Evolutionary conservation across 2,113 vertebrate species (phyloP), one percentile per base, ranked within the genome.

Genomic region (Ictidomys tridecemlineatus): DNA sequence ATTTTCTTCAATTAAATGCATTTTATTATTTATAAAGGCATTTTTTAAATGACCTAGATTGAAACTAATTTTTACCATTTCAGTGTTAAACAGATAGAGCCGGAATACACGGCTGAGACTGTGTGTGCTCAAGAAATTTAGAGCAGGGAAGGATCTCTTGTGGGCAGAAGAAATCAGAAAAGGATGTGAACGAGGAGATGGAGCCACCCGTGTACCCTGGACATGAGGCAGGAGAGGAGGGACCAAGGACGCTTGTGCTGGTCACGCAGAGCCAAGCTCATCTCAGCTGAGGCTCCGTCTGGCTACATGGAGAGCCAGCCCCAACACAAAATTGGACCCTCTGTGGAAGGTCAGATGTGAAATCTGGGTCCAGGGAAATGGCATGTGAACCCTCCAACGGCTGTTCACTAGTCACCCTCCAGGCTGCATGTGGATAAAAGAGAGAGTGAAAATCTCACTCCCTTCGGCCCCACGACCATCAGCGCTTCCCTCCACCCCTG

Each of bases 231-330:
- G 18, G 20, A 63, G 14, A 34, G 17, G 8, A 4, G 2, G 28
- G 51, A 65, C 0, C 0, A 72, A 45, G 39, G 37, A 61, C n/a
- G 53, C 0, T 0, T 4, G 12, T 9, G 8, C 3, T 53, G 65
- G 69, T 72, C 30, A 8, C 0, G 12, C 30, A 30, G 7, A n/a
- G 48, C 48, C 32, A 10, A 14, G 58, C 13, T 48, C 14, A 16
- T 6, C 37, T 73, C 26, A 56, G 45, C 17, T 34, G 7, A 22
- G 56, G 34, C 67, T 51, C 17, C 6, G 1, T 22, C 65, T 80
- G 67, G 88, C 45, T 84, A 45, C 51, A 34, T 11, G 53, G 42
- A 92, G 34, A 83, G 7, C 12, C 30, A 34, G 32, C 5, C 8
- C 42, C 22, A 86, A 11, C 12, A 72, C 48, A 65, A 74, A 85